Base-by-base conservation (phyloP, 2,888 invertebrate genomes). In the Archaeoteleia sp. region DNA sequence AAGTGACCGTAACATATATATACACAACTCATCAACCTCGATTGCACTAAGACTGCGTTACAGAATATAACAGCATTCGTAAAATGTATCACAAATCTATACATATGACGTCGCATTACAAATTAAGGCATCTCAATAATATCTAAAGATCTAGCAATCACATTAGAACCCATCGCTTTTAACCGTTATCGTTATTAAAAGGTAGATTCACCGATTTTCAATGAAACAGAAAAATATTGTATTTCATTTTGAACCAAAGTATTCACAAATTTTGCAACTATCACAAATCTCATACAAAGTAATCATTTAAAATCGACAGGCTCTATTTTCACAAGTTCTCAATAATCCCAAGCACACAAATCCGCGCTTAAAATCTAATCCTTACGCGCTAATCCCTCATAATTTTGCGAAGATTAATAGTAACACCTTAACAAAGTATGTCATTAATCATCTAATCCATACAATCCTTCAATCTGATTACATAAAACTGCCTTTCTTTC, bases 1-100 rank as follows among this genome's bases (percentile, higher is more conserved):
- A 43, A 29, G 13, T 15, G 15, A 42, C 12, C 6, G 12, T 53
- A 37, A 43, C 4, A 35, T 40, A 35, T 67, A 51, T 67, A 27
- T 63, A 68, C 68, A 68, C 13, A 23, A 42, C 12, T 43, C 34
- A 34, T 39, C 43, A 49, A 51, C 9, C 51, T 66, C 42, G 43
- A 81, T 81, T 82, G 79, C 80, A 82, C 79, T 74, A 74, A 72
- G 62, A 77, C 77, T 74, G 70, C 70, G 57, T 72, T 53, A 54
- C 70, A 63, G 25, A 67, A 49, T 61, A 61, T 60, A 67, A 66
- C 58, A 70, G 70, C 65, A 65, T 66, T 67, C 60, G 53, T 65
- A 65, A 67, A 67, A 61, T 45, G 57, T 74, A 72, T 74, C 74
- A 72, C 73, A 75, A 74, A 62, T 71, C 43, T 65, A 66, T 67